Evolutionary conservation across 1,140 invertebrate species (phyloP).

Genomic region (Anastatus disparis): DNA sequence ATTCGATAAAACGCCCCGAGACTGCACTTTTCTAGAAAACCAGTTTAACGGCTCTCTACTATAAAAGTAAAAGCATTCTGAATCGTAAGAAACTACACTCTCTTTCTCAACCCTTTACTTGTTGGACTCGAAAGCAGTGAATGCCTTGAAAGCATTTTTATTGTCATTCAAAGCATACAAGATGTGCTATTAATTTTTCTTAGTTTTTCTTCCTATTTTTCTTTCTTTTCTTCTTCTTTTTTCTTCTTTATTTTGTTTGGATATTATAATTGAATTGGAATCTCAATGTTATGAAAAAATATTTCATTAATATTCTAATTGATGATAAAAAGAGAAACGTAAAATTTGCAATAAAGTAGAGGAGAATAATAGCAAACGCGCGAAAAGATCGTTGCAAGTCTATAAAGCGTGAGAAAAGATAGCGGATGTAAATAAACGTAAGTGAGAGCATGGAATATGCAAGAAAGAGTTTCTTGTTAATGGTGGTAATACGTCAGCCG

Average conservation of each 20-base stretch:
- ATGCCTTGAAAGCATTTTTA: conserved; percentile 21
- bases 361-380: not conserved
- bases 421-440: not conserved
- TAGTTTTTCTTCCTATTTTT: not conserved
- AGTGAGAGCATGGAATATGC: no score
- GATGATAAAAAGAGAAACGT: not conserved
- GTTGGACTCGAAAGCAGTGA: not conserved
- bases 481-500: not conserved
- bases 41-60: conserved; percentile 44
- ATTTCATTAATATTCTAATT: no score
- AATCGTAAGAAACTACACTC: conserved; percentile 27
- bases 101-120: not conserved
- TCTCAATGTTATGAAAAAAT: no score
- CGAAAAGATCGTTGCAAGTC: not conserved
- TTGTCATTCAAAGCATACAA: conserved; percentile 5
- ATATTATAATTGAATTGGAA: not conserved
- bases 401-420: not conserved
- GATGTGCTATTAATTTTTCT: conserved; percentile 11
- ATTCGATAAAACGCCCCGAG: conserved; percentile 40
- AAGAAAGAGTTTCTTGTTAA: not conserved
- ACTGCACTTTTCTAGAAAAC: conserved; percentile 40
- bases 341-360: not conserved
- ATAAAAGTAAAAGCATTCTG: conserved; percentile 48
- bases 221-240: no score
- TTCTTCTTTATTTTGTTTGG: no score